A percentile compares a stretch with the other conserved stretches of the same genome.
Evolutionary conservation across 2,113 vertebrate species (phyloP).

Genomic region (Gambusia affinis): DNA sequence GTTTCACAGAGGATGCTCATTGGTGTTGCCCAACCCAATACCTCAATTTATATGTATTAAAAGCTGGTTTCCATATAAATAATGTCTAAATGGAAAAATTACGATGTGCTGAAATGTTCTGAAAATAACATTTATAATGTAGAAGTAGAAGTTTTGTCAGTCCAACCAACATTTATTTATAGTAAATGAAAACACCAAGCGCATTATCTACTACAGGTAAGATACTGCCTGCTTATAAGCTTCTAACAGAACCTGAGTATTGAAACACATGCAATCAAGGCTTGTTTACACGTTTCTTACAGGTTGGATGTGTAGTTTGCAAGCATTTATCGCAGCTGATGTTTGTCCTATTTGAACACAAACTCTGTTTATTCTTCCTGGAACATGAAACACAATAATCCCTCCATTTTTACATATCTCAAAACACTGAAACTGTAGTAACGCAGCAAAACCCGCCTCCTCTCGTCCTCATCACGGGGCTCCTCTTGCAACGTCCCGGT

Average conservation of each 20-base stretch:
- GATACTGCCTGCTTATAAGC: not conserved
- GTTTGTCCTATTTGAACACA: not conserved
- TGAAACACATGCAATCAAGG: not conserved
- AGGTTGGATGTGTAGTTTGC: not conserved
- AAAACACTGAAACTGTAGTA: slow-evolving; percentile 35
- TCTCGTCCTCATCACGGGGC: slow-evolving; percentile 14
- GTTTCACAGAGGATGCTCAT: not conserved
- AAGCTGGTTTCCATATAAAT: not conserved
- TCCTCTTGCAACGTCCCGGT: slow-evolving; percentile 39
- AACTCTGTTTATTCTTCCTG: slow-evolving; percentile 19
- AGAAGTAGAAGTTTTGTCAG: not conserved
- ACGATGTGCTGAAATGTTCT: not conserved
- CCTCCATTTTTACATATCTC: slow-evolving; percentile 48
- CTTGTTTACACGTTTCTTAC: not conserved
- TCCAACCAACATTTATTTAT: not conserved
- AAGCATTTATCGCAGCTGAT: not conserved
- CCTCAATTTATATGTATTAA: not conserved
- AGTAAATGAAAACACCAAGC: not conserved
- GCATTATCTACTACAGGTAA: not conserved
- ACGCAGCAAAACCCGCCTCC: slow-evolving; percentile 51
- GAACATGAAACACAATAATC: slow-evolving; percentile 36
- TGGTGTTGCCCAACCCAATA: not conserved
- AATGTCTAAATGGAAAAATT: too few relatives aligned
- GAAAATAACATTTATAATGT: not conserved
- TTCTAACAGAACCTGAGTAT: not conserved